Percentiles rank a stretch among this genome's conserved stretches.
These are phyloP conservation scores for Ophion slaviceki DNA, from an alignment of 2,888 invertebrate genomes.

Conservation along the genomic window DNA sequence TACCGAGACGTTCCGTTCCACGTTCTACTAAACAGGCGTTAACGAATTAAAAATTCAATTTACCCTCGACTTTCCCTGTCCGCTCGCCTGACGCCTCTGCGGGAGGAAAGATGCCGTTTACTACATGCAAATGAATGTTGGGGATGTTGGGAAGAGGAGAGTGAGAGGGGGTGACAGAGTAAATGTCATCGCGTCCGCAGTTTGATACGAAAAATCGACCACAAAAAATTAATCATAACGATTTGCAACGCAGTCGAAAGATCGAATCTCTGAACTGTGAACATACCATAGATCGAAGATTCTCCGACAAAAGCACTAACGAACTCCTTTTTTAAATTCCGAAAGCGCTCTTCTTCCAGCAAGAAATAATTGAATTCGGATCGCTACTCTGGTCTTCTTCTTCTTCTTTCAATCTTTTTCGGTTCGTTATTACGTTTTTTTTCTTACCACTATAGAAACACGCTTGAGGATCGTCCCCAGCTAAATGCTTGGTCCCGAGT, in stretches of 20 bases:
- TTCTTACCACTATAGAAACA: constrained; percentile 36
- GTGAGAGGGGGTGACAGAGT: neutral
- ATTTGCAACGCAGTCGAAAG: constrained; percentile 17
- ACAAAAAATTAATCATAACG: constrained; percentile 48
- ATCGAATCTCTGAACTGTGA: constrained; percentile 29
- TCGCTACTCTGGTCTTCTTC: constrained; percentile 1
- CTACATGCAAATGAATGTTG: constrained; percentile 47
- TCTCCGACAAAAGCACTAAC: neutral
- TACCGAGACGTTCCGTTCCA: constrained; percentile 51
- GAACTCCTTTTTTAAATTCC: constrained; percentile 6
- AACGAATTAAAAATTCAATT: constrained; percentile 70
- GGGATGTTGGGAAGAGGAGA: neutral
- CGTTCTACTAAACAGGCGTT: constrained; percentile 54
- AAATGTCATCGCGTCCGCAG: constrained; percentile 42
- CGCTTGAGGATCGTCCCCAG: neutral
- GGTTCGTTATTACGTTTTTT: constrained; percentile 20
- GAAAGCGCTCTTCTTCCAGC: neutral
- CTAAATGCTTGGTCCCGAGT: constrained; percentile 46
- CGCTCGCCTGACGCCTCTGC: neutral
- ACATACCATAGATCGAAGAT: constrained; percentile 26
- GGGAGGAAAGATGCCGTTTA: constrained; percentile 26
- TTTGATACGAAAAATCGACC: constrained; percentile 24
- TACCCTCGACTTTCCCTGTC: constrained; percentile 36
- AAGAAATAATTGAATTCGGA: constrained; percentile 23
- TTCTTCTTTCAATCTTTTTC: constrained; percentile 7